These are phyloP conservation scores for Pemphigus obesinymphae DNA, from an alignment of 1,140 invertebrate genomes.

Conservation along the genomic window DNA sequence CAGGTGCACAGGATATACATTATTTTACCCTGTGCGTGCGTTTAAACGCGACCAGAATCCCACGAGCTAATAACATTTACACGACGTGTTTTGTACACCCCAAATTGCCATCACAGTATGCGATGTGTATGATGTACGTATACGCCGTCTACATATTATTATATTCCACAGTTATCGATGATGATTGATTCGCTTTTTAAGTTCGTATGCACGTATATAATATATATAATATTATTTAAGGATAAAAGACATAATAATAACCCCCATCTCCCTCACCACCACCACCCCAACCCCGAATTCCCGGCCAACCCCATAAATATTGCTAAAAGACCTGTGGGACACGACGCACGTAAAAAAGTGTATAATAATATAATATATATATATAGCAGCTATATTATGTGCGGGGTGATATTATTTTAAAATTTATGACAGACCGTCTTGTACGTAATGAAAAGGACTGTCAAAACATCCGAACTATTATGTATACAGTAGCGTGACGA, in stretches of 20 bases:
- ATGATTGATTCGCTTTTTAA: slow-evolving; percentile 28
- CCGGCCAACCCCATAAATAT: background rate
- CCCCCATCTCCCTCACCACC: no score
- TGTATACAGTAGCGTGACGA: no score
- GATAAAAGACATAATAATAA: no score
- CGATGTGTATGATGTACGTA: no score
- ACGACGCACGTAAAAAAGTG: background rate
- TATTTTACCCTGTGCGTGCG: background rate
- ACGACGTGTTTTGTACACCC: background rate
- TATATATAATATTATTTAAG: background rate
- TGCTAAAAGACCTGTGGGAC: background rate
- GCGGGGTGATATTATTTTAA: background rate
- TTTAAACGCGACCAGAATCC: background rate
- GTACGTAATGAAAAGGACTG: slow-evolving; percentile 7
- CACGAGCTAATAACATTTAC: slow-evolving; percentile 24
- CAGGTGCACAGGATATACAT: slow-evolving; percentile 26
- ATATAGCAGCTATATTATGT: no score
- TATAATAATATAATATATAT: no score
- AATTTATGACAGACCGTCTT: background rate
- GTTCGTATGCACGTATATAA: background rate
- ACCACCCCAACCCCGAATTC: no score
- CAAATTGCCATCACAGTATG: background rate
- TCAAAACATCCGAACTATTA: no score
- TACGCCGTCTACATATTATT: no score
- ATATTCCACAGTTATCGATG: slow-evolving; percentile 8